Evolutionary conservation across 2,888 invertebrate species (phyloP).

Genomic region (Caenorhabditis angaria): DNA sequence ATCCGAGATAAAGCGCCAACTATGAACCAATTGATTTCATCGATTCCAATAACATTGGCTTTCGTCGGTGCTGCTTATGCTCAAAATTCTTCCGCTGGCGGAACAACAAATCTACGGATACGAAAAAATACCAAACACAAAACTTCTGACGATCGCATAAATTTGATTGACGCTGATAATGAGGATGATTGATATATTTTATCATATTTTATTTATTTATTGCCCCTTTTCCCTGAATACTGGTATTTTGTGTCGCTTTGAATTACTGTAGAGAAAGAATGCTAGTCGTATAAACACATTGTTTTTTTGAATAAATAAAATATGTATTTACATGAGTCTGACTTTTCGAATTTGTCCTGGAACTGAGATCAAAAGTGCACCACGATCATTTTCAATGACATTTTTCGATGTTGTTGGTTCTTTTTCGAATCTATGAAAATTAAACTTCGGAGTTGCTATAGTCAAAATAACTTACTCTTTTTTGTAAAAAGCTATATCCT

Average conservation of each 20-base stretch:
- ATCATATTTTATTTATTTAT: not conserved
- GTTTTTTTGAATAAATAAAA: not conserved
- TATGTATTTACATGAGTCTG: not conserved
- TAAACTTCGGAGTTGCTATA: not conserved
- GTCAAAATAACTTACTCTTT: slow-evolving; percentile 1
- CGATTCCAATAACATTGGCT: slow-evolving; percentile 82
- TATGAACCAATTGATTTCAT: slow-evolving; percentile 81
- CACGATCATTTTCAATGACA: not conserved
- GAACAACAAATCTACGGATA: not conserved
- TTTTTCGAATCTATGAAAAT: not conserved
- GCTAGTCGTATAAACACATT: not conserved
- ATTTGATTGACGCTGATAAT: slow-evolving; percentile 11
- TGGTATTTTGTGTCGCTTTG: not conserved
- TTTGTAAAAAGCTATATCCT: not conserved
- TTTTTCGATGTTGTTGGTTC: not conserved
- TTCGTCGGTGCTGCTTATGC: slow-evolving; percentile 80
- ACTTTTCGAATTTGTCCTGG: slow-evolving; percentile 4
- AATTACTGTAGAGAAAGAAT: not conserved
- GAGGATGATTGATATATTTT: not conserved
- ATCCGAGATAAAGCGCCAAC: slow-evolving; percentile 73
- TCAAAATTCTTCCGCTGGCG: slow-evolving; percentile 18
- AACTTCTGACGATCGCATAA: slow-evolving; percentile 22
- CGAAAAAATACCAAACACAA: slow-evolving; percentile 8
- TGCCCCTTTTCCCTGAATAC: not conserved
- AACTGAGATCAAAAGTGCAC: not conserved